phyloP scores from a whole-genome alignment of 2,888 invertebrate species.

The Lasiommata megera region DNA sequence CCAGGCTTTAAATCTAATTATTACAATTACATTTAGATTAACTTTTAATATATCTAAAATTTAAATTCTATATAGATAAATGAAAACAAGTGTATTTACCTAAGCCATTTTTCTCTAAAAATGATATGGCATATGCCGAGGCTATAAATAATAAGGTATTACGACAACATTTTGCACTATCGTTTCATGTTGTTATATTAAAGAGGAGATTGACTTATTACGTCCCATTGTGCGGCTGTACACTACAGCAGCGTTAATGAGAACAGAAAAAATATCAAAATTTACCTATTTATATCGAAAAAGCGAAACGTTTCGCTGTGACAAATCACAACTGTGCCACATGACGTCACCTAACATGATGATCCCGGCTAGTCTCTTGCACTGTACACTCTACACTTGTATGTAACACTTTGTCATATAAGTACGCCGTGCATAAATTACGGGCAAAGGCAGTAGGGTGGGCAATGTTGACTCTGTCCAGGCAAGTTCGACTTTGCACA shows the following conservation, averaged over 20 bases:
- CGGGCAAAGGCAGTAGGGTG: neutral
- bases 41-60: too few relatives aligned
- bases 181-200: neutral
- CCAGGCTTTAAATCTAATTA: too few relatives aligned
- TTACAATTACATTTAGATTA: too few relatives aligned
- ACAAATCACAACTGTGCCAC: slow-evolving; percentile 11
- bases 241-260: neutral
- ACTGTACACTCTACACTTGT: neutral
- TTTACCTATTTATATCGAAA: neutral
- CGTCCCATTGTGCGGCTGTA: neutral
- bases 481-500: too few relatives aligned
- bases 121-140: too few relatives aligned
- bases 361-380: slow-evolving; percentile 6
- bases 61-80: too few relatives aligned
- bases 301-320: neutral
- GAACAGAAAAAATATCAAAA: neutral
- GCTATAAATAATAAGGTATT: too few relatives aligned
- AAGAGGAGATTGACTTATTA: neutral
- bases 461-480: neutral
- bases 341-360: slow-evolving; percentile 3
- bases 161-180: too few relatives aligned
- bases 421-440: neutral
- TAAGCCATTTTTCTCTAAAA: too few relatives aligned
- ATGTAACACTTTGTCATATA: neutral
- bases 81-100: too few relatives aligned